These are phyloP conservation scores for Aptenodytes patagonicus DNA, from an alignment of 2,113 vertebrate species.

Conservation along the genomic window DNA sequence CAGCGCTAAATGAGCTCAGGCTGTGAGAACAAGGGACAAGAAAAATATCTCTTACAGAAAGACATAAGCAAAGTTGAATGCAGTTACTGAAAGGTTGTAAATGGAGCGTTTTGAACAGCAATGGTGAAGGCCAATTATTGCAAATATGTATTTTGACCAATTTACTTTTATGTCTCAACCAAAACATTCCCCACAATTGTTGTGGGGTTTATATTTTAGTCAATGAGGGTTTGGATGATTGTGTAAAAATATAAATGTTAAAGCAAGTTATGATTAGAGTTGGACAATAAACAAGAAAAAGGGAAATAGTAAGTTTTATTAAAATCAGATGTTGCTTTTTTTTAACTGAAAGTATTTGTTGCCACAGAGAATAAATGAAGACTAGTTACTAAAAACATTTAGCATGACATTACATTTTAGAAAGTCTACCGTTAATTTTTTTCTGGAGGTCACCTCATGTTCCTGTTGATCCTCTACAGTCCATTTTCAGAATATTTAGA, in stretches of 20 bases:
- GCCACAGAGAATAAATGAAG: neutral
- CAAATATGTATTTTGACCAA: slow-evolving; percentile 48
- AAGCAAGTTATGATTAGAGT: slow-evolving; percentile 67
- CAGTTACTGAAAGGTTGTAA: slow-evolving; percentile 23
- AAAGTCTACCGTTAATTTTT: neutral
- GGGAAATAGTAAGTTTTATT: slow-evolving; percentile 55
- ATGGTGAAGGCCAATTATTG: slow-evolving; percentile 60
- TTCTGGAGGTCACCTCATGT: neutral
- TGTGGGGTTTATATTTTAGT: slow-evolving; percentile 68
- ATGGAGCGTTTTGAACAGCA: slow-evolving; percentile 21
- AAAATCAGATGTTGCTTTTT: slow-evolving; percentile 57
- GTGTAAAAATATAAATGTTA: slow-evolving; percentile 70
- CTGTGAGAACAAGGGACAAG: slow-evolving; percentile 41
- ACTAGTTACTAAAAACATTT: neutral
- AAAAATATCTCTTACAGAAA: neutral
- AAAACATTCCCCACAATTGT: slow-evolving; percentile 68
- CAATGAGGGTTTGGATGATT: slow-evolving; percentile 63
- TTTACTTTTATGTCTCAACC: slow-evolving; percentile 67
- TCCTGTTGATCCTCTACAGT: neutral
- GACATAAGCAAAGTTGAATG: neutral
- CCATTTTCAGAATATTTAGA: neutral
- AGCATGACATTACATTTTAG: neutral
- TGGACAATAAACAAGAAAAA: slow-evolving; percentile 67
- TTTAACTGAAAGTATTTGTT: neutral
- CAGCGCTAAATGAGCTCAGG: slow-evolving; percentile 2